Base-by-base conservation (phyloP, 2,888 invertebrate species). In the Euplagia quadripunctaria region DNA sequence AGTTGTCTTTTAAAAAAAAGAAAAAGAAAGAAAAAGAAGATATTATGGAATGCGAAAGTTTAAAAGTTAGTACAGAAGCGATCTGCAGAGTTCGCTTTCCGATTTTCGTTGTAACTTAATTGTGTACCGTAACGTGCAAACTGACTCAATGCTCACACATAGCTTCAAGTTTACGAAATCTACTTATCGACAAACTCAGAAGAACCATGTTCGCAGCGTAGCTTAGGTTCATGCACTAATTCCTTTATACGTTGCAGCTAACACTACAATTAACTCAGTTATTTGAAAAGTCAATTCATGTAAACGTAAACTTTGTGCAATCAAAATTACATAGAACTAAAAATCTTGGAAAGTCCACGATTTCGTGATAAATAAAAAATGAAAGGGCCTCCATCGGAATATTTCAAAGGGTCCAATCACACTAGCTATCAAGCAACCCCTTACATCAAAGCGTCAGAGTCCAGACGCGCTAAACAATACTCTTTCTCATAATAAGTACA, bases 321-420 rank as follows among this genome's bases (percentile, higher is more conserved):
- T 64, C 17, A 5, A 43, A 68, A 31, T 31, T 31, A 31, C 31
- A 31, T 31, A 31, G 31, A 31, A 31, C 31, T 31, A 31, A 31
- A 31, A 31, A 31, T 31, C 31, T 31, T 31, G 1, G 1, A 31
- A 31, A 31, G 31, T 31, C 31, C 31, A 31, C 31, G 31, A 31
- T 31, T 31, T 31, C 31, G 46, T 51, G 64, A 71, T 66, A 64
- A 63, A 70, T 67, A 63, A 55, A 61, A 68, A 52, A 51, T 51
- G 68, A 66, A 66, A 17, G 41, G 4, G 11, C 51, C 51, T 64
- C 65, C 58, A 65, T 82, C 70, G 79, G 80, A 81, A 65, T 31
- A 31, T 31, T 74, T 79, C 79, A 81, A 84, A 84, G 83, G 72
- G 70, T 72, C 75, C 79, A 84, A 85, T 85, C 83, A 83, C 51